A percentile compares a stretch with the other conserved stretches of the same genome.
Conservation (phyloP, 64 coral and sea anemone species). For the Anthopleura sola region DNA sequence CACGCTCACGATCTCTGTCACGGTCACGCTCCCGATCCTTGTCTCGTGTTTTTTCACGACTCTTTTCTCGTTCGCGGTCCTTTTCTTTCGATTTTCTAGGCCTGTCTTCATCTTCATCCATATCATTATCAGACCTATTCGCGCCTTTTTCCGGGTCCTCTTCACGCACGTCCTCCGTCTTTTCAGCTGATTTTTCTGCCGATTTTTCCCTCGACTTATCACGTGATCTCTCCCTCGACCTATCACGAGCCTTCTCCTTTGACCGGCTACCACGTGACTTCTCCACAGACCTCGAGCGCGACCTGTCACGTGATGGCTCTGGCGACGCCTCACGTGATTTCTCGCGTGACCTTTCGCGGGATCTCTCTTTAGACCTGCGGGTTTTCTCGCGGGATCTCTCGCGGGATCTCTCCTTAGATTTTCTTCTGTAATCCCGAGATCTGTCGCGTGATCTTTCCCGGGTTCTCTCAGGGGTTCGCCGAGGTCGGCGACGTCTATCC, state of each 20-base stretch:
- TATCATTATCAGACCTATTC: constrained; percentile 25
- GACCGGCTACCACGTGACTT: constrained; percentile 13
- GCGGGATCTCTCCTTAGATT: not conserved
- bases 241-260: constrained; percentile 39
- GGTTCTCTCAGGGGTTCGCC: constrained; percentile 47
- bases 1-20: constrained; percentile 19
- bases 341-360: constrained; percentile 57
- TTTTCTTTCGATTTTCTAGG: constrained; percentile 38
- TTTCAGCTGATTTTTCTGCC: not conserved
- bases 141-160: not conserved
- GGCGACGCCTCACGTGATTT: constrained; percentile 29
- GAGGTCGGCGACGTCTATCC: constrained; percentile 26
- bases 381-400: constrained; percentile 38
- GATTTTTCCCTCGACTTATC: constrained; percentile 68
- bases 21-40: constrained; percentile 35
- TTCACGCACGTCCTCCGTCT: constrained; percentile 6
- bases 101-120: constrained; percentile 23
- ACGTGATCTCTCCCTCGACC: constrained; percentile 43
- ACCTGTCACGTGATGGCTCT: constrained; percentile 43
- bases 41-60: constrained; percentile 29
- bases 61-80: constrained; percentile 58
- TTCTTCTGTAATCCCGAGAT: constrained; percentile 50
- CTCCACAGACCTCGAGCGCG: constrained; percentile 24
- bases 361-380: constrained; percentile 32
- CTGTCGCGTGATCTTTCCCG: constrained; percentile 74